Evolutionary conservation across 2,113 vertebrate species (phyloP).

Genomic region (Rallus limicola): DNA sequence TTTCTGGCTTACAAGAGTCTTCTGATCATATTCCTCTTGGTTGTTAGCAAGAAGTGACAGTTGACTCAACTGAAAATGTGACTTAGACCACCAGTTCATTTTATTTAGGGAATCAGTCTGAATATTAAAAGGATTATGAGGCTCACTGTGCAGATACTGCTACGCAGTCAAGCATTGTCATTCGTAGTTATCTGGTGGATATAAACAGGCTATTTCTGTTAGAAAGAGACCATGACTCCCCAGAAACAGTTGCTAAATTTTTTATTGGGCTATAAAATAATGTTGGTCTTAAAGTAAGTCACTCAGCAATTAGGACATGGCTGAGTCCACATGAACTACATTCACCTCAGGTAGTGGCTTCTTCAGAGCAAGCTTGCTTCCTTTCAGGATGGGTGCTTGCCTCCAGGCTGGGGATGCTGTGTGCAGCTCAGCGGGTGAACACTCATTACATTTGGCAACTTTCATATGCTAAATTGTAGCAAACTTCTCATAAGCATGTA

Average conservation of each 20-base stretch:
- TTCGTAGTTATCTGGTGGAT: background rate
- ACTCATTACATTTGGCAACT: accelerated
- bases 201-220: background rate
- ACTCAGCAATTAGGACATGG: background rate
- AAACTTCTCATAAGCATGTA: background rate
- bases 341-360: background rate
- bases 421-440: background rate
- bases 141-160: background rate
- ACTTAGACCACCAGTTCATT: background rate
- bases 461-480: background rate
- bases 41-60: background rate
- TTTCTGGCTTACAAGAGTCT: background rate
- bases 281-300: background rate
- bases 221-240: background rate
- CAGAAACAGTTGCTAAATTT: background rate
- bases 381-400: background rate
- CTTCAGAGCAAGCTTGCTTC: background rate
- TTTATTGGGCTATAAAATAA: background rate
- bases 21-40: background rate
- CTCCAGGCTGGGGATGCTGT: background rate
- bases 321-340: background rate
- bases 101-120: background rate
- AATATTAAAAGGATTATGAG: background rate
- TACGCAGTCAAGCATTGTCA: background rate
- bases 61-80: background rate